Evolutionary conservation across 2,113 vertebrate species (phyloP).

Genomic region (Takifugu bimaculatus): DNA sequence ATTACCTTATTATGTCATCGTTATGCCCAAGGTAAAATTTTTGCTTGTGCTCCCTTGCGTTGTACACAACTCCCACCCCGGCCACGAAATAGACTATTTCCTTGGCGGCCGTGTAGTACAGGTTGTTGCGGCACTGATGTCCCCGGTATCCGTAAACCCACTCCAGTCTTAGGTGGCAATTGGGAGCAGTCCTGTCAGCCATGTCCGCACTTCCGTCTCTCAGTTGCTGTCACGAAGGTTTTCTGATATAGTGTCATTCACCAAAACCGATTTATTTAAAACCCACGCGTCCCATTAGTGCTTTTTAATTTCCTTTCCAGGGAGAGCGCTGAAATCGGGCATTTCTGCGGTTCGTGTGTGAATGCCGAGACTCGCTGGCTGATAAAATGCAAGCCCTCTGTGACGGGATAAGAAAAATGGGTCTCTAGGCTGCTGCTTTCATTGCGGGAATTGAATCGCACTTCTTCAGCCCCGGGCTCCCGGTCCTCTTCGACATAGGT

Average conservation of each 20-base stretch:
- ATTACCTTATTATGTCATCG: conserved; percentile 98
- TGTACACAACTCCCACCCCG: conserved; percentile 95
- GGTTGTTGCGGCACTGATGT: conserved; percentile 99
- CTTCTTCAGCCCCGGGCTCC: conserved; percentile 38
- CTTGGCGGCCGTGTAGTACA: conserved; percentile 96
- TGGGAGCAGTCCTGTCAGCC: conserved; percentile 95
- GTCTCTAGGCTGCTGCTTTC: conserved; percentile 31
- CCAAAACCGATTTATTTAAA: conserved; percentile 64
- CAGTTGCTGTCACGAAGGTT: conserved; percentile 51
- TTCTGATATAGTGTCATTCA: conserved; percentile 66
- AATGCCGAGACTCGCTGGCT: conserved; percentile 24
- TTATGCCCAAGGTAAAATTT: conserved; percentile 99
- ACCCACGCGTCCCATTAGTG: conserved; percentile 58
- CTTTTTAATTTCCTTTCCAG: conserved; percentile 47
- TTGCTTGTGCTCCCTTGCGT: conserved; percentile 96
- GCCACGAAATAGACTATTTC: conserved; percentile 98
- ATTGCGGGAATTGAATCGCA: conserved; percentile 35
- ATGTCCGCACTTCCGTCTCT: conserved; percentile 78
- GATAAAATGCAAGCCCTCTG: conserved; percentile 6
- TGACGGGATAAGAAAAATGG: conserved; percentile 15
- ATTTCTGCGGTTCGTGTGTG: conserved; percentile 43
- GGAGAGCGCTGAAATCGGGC: conserved; percentile 44
- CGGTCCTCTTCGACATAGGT: conserved; percentile 65
- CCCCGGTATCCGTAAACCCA: conserved; percentile 98
- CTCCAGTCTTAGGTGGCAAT: conserved; percentile 95